Evolutionary conservation across 1,140 invertebrate genomes (phyloP).

Genomic region (Coenobita brevimanus): DNA sequence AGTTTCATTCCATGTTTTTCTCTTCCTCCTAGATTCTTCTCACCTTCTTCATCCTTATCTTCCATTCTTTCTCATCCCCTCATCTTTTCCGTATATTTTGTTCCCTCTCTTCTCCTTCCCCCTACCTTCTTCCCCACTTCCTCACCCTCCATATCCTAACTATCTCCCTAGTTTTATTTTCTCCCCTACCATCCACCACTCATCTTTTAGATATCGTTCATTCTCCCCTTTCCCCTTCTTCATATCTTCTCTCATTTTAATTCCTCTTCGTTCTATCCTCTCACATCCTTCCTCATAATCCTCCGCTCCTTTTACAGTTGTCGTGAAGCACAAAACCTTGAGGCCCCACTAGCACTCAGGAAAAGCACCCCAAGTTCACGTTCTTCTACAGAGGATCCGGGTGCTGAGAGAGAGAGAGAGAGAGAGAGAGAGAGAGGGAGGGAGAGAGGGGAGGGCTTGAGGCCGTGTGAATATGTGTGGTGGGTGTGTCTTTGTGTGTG

Average conservation of each 20-base stretch:
- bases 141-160: background rate
- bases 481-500: background rate
- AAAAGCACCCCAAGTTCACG: too few species aligned
- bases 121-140: background rate
- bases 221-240: background rate
- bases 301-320: too few species aligned
- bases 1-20: too few species aligned
- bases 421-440: conserved; percentile 1
- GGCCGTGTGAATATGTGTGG: background rate
- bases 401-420: background rate
- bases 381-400: too few species aligned
- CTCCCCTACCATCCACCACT: background rate
- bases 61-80: too few species aligned
- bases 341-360: too few species aligned
- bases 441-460: background rate
- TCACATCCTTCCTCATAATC: background rate
- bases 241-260: background rate
- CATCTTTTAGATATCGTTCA: background rate
- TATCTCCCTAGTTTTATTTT: background rate
- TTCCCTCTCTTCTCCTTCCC: conserved; percentile 1
- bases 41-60: background rate
- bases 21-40: too few species aligned
- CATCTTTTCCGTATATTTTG: too few species aligned
- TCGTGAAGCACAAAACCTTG: too few species aligned
- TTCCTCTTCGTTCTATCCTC: background rate